Conservation (phyloP, 2,888 invertebrate genomes). For the Marasmarcha lunaedactyla region DNA sequence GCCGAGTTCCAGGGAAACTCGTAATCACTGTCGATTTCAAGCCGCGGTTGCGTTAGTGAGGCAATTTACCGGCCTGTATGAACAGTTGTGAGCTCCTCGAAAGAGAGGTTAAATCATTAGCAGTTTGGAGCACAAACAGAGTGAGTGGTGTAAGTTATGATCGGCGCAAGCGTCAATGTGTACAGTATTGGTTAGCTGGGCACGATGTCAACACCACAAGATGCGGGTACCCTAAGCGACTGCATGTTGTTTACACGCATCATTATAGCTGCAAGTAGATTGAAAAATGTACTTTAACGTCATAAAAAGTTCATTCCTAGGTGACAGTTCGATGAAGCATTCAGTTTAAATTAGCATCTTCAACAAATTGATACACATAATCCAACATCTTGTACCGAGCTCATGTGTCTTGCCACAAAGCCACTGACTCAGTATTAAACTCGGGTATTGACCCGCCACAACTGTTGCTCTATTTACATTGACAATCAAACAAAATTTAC, state of each 20-base stretch:
- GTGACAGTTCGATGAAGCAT: too few species aligned
- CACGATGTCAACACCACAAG: slow-evolving; percentile 40
- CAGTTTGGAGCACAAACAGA: slow-evolving; percentile 39
- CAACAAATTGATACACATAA: too few species aligned
- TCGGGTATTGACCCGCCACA: slow-evolving; percentile 40
- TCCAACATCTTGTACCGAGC: too few species aligned
- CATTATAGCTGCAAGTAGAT: slow-evolving; percentile 16
- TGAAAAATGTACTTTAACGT: not conserved
- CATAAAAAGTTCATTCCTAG: too few species aligned
- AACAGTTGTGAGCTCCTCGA: not conserved
- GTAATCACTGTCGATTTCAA: slow-evolving; percentile 70
- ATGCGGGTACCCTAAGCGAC: slow-evolving; percentile 27
- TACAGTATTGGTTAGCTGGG: slow-evolving; percentile 36
- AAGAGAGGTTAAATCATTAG: slow-evolving; percentile 10
- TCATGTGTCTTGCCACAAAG: too few species aligned
- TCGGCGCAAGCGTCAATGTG: slow-evolving; percentile 29
- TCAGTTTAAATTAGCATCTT: too few species aligned
- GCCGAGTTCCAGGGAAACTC: slow-evolving; percentile 57
- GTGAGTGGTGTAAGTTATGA: slow-evolving; percentile 29
- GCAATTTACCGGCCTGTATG: not conserved
- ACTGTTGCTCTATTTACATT: slow-evolving; percentile 30
- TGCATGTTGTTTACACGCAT: slow-evolving; percentile 29
- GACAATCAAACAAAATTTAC: slow-evolving; percentile 52
- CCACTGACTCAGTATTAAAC: too few species aligned
- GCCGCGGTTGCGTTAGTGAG: slow-evolving; percentile 26